A percentile compares a stretch with the other conserved stretches of the same genome.
phyloP scores from a whole-genome alignment of 1,140 invertebrate genomes.

The Ceratitis capitata region DNA sequence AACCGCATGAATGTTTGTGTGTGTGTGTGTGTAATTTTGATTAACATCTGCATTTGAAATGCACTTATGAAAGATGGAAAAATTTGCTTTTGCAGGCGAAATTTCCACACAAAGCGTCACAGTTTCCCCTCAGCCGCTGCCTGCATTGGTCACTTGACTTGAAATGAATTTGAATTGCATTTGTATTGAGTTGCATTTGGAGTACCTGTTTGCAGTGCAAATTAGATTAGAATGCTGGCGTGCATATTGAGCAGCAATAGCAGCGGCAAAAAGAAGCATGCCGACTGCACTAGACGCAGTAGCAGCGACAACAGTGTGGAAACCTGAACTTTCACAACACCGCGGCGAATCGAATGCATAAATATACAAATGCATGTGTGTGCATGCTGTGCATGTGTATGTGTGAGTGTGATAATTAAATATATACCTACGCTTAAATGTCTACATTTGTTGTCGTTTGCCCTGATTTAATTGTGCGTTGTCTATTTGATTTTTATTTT shows the following conservation, averaged over 20 bases:
- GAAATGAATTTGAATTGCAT: constrained; percentile 9
- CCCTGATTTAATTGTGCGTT: constrained; percentile 15
- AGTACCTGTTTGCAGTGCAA: constrained; percentile 14
- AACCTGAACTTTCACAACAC: constrained; percentile 6
- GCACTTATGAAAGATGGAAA: background rate
- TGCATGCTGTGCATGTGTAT: background rate
- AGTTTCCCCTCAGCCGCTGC: background rate
- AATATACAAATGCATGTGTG: background rate
- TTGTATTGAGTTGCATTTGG: background rate
- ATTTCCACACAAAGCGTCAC: constrained; percentile 9
- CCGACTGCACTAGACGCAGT: background rate
- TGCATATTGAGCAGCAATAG: background rate
- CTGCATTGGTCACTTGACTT: background rate
- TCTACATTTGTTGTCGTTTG: background rate
- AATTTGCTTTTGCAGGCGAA: background rate
- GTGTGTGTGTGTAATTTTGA: background rate
- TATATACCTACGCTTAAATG: background rate
- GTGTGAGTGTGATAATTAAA: background rate
- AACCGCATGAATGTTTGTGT: background rate
- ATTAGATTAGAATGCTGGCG: constrained; percentile 2
- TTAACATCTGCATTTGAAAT: background rate
- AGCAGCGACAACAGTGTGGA: background rate
- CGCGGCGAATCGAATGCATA: background rate
- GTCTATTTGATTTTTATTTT: background rate
- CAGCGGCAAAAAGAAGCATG: background rate